A percentile compares a stretch with the other conserved stretches of the same genome.
Conservation (phyloP, 2,113 vertebrate species). For the Apodemus sylvaticus region DNA sequence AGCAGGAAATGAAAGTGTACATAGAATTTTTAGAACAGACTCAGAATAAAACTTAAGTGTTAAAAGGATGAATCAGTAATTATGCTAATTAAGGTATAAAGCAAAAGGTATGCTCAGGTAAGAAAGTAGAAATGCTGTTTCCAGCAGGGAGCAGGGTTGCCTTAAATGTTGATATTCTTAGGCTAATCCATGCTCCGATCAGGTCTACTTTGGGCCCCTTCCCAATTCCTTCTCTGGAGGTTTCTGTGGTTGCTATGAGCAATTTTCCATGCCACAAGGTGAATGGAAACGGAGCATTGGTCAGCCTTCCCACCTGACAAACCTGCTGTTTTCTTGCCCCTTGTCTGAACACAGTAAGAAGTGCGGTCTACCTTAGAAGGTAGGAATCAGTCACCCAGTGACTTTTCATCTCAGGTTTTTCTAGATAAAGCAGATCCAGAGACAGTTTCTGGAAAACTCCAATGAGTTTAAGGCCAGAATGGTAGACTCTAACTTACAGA, state of each 20-base stretch:
- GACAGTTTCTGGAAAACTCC: not conserved
- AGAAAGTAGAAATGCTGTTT: conserved; percentile 41
- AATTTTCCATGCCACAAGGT: not conserved
- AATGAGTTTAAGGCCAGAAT: not conserved
- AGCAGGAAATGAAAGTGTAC: conserved; percentile 13
- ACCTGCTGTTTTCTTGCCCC: not conserved
- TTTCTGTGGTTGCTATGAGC: not conserved
- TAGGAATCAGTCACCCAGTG: not conserved
- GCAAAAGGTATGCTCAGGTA: not conserved
- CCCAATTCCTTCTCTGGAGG: not conserved
- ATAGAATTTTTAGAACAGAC: not conserved
- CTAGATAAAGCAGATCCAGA: rapidly evolving
- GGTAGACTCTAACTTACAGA: too few species aligned
- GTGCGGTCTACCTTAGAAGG: not conserved
- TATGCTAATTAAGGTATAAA: conserved; percentile 54
- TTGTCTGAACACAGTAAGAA: not conserved
- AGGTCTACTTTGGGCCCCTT: not conserved
- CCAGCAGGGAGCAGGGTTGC: not conserved
- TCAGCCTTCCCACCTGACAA: not conserved
- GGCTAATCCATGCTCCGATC: not conserved
- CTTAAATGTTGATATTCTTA: not conserved
- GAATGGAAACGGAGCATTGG: not conserved
- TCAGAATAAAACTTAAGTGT: not conserved
- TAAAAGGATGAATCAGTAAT: not conserved
- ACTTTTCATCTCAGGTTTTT: not conserved